Evolutionary conservation across 2,797 vertebrate genomes (phyloP).

Genomic region (Tokudaia tokunoshimensis): DNA sequence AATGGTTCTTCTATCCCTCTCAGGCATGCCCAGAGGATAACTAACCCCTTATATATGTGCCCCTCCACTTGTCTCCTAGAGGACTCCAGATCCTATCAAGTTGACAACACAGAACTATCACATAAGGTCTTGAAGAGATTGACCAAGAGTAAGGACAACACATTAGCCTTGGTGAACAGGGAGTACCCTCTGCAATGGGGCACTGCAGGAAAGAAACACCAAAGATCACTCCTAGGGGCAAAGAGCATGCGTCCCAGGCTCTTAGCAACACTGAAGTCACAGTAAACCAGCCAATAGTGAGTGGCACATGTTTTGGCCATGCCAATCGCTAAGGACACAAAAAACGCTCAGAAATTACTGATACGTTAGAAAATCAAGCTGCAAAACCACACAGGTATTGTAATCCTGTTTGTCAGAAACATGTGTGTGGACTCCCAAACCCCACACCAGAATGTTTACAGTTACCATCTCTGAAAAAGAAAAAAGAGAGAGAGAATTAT

Average conservation of each 20-base stretch:
- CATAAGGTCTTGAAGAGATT: not conserved
- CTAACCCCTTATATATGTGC: not conserved
- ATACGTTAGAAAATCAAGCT: not conserved
- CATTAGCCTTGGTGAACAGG: not conserved
- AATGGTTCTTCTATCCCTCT: not conserved
- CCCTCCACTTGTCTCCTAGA: not conserved
- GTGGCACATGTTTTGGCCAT: not conserved
- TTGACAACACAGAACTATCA: not conserved
- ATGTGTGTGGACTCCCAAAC: not conserved
- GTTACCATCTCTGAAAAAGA: not conserved
- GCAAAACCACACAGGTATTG: not conserved
- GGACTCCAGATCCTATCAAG: not conserved
- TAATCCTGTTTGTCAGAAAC: not conserved
- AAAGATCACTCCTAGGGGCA: not conserved
- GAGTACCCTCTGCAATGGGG: not conserved
- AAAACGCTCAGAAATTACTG: not conserved
- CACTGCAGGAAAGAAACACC: not conserved
- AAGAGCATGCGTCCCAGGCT: not conserved
- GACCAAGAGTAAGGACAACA: not conserved
- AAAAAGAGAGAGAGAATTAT: not conserved
- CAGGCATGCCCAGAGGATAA: not conserved
- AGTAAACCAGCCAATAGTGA: not conserved
- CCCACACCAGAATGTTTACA: not conserved
- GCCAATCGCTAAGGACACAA: not conserved
- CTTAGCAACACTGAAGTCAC: fast-evolving